phyloP scores from a whole-genome alignment of 2,888 invertebrate species.

The Alsophila aescularia region DNA sequence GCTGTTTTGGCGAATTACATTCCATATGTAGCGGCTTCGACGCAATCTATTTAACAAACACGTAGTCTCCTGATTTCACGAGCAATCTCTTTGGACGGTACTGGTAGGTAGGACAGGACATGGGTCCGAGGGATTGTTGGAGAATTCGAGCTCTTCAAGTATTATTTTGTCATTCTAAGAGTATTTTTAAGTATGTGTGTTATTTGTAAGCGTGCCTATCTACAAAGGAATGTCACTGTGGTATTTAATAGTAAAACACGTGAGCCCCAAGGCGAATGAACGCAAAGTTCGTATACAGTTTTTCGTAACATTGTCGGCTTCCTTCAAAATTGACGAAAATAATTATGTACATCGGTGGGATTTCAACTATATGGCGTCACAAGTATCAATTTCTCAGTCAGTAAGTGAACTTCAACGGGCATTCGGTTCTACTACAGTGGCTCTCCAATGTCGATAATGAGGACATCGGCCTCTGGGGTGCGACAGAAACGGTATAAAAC shows the following conservation, averaged over 20 bases:
- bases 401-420: background rate
- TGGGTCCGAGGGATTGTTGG: background rate
- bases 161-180: conserved; percentile 8
- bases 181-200: conserved; percentile 3
- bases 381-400: background rate
- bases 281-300: conserved; percentile 1
- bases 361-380: background rate
- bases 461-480: background rate
- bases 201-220: background rate
- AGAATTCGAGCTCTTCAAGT: background rate
- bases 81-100: background rate
- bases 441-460: conserved; percentile 1
- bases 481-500: conserved; percentile 1
- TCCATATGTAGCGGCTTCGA: background rate
- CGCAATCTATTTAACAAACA: background rate
- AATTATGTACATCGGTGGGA: background rate
- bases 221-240: conserved; percentile 3
- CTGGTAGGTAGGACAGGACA: background rate
- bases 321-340: background rate
- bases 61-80: background rate
- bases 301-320: conserved; percentile 4
- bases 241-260: background rate
- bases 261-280: background rate
- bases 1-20: background rate
- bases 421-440: background rate